These are phyloP conservation scores for Petrolisthes manimaculis DNA, from an alignment of 2,888 invertebrate genomes.

Conservation along the genomic window DNA sequence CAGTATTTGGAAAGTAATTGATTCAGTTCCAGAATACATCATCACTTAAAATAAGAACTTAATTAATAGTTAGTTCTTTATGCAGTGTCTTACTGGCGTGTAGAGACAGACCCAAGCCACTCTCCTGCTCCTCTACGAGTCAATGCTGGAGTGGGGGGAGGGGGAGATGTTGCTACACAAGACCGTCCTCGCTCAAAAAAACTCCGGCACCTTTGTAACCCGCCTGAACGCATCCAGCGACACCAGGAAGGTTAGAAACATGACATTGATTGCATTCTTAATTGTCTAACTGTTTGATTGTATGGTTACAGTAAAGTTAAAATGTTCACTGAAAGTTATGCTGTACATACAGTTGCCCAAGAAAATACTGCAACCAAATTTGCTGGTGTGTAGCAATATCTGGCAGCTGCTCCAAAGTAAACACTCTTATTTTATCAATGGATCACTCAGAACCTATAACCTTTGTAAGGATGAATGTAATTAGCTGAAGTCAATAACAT, in stretches of 20 bases:
- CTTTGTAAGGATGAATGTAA: too few species aligned
- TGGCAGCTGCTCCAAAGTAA: too few species aligned
- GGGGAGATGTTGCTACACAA: neutral
- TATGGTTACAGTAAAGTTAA: neutral
- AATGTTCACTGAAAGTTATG: neutral
- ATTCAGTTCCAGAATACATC: too few species aligned
- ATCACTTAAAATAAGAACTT: too few species aligned
- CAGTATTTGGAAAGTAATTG: too few species aligned
- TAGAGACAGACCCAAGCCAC: conserved; percentile 50
- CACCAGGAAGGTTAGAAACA: conserved; percentile 52
- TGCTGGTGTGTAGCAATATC: too few species aligned
- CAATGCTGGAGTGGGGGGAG: conserved; percentile 24
- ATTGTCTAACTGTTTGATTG: neutral
- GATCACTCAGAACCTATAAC: too few species aligned
- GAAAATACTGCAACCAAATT: too few species aligned
- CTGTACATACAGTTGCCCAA: neutral
- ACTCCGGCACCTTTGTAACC: conserved; percentile 58
- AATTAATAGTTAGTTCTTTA: neutral
- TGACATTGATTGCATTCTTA: neutral
- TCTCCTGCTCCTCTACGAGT: conserved; percentile 48
- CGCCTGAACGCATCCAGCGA: conserved; percentile 62
- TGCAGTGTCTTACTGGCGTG: conserved; percentile 65
- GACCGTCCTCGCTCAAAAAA: conserved; percentile 62
- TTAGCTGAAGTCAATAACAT: too few species aligned
- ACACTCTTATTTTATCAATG: too few species aligned